Evolutionary conservation across 2,113 vertebrate genomes (phyloP).

Genomic region (Tursiops truncatus): DNA sequence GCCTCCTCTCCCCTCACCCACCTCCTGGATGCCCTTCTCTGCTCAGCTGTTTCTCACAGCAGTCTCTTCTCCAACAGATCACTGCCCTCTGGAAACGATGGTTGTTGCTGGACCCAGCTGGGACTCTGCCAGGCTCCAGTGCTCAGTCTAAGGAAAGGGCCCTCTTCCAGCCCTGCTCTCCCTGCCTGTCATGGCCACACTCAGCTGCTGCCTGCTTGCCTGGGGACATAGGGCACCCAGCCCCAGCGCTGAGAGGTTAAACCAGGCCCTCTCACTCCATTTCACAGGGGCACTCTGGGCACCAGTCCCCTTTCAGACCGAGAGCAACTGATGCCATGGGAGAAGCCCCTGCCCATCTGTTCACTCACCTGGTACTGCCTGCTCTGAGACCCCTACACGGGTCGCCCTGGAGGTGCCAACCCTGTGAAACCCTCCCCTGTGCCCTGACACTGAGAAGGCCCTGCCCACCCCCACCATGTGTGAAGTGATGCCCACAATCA

Average conservation of each 20-base stretch:
- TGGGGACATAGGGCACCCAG: slow-evolving; percentile 58
- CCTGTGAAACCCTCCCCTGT: slow-evolving; percentile 20
- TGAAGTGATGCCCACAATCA: slow-evolving; percentile 99
- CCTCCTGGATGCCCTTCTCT: neutral
- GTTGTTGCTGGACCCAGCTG: slow-evolving; percentile 41
- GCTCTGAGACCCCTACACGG: slow-evolving; percentile 2
- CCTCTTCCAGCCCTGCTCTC: neutral
- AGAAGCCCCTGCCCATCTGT: neutral
- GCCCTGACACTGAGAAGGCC: slow-evolving; percentile 44
- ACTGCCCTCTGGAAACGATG: slow-evolving; percentile 52
- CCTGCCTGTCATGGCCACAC: slow-evolving; percentile 67
- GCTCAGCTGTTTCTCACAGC: slow-evolving; percentile 25
- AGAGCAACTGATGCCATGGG: slow-evolving; percentile 64
- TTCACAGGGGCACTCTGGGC: slow-evolving; percentile 36
- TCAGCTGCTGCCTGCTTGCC: slow-evolving; percentile 12
- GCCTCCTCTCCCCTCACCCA: neutral
- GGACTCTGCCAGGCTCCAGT: slow-evolving; percentile 43
- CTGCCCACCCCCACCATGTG: slow-evolving; percentile 90
- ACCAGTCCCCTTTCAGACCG: slow-evolving; percentile 26
- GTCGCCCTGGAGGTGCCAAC: slow-evolving; percentile 12
- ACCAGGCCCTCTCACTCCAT: slow-evolving; percentile 40
- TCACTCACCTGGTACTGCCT: slow-evolving; percentile 5
- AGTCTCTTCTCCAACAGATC: slow-evolving; percentile 56
- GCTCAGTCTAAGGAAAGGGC: slow-evolving; percentile 40
- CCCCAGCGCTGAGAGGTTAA: slow-evolving; percentile 31